Conservation (phyloP, 2,797 vertebrate genomes). For the Coregonus suidteri region DNA sequence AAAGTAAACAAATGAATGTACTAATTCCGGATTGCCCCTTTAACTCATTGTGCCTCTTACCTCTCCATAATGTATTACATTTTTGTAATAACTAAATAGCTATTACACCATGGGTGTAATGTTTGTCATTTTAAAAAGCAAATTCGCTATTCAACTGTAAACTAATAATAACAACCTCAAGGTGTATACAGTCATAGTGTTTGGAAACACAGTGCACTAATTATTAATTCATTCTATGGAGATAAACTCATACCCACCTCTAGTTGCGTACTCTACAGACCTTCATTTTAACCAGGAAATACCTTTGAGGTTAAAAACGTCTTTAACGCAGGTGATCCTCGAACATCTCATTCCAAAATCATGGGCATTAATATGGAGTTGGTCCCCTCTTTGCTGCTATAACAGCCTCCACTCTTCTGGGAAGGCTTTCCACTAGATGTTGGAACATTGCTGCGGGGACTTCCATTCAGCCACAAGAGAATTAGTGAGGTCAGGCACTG, state of each 20-base stretch:
- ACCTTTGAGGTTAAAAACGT: neutral
- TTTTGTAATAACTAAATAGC: neutral
- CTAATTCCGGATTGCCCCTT: too few species aligned
- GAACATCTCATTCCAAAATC: too few species aligned
- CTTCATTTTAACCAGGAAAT: neutral
- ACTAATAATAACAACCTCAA: neutral
- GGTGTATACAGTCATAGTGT: conserved; percentile 40
- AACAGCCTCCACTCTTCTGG: too few species aligned
- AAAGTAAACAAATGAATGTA: neutral
- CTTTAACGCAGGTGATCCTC: too few species aligned
- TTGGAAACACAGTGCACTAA: conserved; percentile 21
- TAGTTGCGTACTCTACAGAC: neutral
- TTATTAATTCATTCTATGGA: conserved; percentile 29
- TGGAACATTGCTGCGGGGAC: too few species aligned
- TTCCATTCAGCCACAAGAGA: too few species aligned
- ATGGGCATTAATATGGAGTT: too few species aligned
- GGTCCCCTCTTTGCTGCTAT: too few species aligned
- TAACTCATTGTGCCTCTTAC: too few species aligned
- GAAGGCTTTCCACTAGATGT: too few species aligned
- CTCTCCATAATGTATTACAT: neutral
- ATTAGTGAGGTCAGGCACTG: too few species aligned
- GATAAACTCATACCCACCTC: conserved; percentile 22
- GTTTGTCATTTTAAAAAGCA: too few species aligned
- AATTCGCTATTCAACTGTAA: neutral
- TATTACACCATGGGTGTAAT: neutral